Percentiles rank a stretch among this genome's conserved stretches.
phyloP scores from a whole-genome alignment of 2,797 vertebrate genomes.

The Rhabdomys pumilio region DNA sequence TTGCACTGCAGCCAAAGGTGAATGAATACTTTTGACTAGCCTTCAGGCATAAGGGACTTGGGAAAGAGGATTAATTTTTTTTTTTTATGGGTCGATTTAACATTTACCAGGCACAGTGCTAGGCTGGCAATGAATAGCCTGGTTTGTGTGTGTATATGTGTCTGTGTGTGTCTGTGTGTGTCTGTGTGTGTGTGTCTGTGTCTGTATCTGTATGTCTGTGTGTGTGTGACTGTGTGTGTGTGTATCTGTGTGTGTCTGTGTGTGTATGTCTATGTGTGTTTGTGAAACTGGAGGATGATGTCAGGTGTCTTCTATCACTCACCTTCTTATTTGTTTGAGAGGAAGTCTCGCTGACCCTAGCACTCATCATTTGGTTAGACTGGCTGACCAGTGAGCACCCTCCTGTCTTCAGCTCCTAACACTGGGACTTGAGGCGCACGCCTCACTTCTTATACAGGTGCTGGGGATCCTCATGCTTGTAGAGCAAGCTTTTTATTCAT shows the following conservation, averaged over 20 bases:
- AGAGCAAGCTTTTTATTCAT: neutral
- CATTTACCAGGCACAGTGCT: neutral
- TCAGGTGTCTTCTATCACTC: neutral
- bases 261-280: neutral
- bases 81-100: neutral
- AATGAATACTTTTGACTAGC: conserved; percentile 44
- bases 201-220: neutral
- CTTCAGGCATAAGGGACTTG: conserved; percentile 44
- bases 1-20: conserved; percentile 53
- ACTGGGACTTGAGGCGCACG: too few species aligned
- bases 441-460: too few species aligned
- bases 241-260: neutral
- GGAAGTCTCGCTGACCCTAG: neutral
- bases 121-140: neutral
- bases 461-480: neutral
- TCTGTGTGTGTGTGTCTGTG: neutral
- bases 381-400: neutral
- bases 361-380: neutral
- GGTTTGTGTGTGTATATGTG: neutral
- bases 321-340: neutral
- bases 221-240: neutral
- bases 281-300: neutral
- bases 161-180: neutral
- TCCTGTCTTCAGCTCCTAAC: neutral
- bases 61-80: conserved; percentile 53